A percentile compares a stretch with the other conserved stretches of the same genome.
phyloP scores from a whole-genome alignment of 2,797 vertebrate species.

The Megaceryle alcyon region DNA sequence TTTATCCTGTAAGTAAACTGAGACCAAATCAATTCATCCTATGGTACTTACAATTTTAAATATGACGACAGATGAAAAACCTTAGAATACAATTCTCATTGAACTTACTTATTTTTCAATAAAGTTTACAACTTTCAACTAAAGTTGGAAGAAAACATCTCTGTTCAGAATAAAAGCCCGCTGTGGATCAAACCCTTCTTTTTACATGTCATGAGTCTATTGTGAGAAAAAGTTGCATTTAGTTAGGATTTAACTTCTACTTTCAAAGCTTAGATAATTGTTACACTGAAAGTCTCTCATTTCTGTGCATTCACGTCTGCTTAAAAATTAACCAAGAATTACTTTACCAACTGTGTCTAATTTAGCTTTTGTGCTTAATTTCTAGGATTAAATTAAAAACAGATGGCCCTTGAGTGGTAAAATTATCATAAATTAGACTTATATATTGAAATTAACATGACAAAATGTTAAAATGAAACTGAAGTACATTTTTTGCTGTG shows the following conservation, averaged over 20 bases:
- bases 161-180: not conserved
- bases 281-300: not conserved
- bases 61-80: not conserved
- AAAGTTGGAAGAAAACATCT: not conserved
- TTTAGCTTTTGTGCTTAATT: constrained; percentile 66
- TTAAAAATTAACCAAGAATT: constrained; percentile 64
- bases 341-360: constrained; percentile 61
- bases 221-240: not conserved
- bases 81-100: not conserved
- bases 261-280: not conserved
- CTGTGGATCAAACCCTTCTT: not conserved
- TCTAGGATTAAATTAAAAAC: constrained; percentile 67
- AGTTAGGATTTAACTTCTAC: not conserved
- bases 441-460: constrained; percentile 34
- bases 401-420: constrained; percentile 48
- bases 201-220: not conserved
- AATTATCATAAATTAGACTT: constrained; percentile 54
- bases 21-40: not conserved
- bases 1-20: not conserved
- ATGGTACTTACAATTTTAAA: not conserved
- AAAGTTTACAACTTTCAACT: not conserved
- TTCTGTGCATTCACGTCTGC: not conserved
- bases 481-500: not conserved
- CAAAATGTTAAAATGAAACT: constrained; percentile 40
- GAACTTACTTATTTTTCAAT: not conserved